Evolutionary conservation across 2,888 invertebrate genomes (phyloP).

Genomic region (Limnephilus auricula): DNA sequence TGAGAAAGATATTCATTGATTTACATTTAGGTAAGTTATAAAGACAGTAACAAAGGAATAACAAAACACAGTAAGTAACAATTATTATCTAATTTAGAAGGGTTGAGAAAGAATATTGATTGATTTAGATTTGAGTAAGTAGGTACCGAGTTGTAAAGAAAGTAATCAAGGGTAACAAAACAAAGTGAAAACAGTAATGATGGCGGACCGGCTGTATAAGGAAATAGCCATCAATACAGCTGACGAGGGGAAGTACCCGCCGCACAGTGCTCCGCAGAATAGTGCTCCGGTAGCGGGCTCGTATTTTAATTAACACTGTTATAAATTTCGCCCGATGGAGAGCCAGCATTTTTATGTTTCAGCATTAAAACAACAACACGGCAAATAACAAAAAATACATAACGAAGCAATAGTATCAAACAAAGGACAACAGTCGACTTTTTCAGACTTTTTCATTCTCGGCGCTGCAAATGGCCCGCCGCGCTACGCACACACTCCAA

Average conservation of each 20-base stretch:
- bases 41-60: no score
- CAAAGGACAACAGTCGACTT: conserved; percentile 56
- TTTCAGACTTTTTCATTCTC: conserved; percentile 25
- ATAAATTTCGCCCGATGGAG: conserved; percentile 64
- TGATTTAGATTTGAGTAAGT: no score
- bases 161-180: no score
- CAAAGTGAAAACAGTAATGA: not conserved
- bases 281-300: conserved; percentile 32
- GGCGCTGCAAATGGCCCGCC: conserved; percentile 43
- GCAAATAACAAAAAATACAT: conserved; percentile 48
- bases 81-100: no score
- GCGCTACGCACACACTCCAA: conserved; percentile 34
- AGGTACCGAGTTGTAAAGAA: no score
- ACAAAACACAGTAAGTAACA: no score
- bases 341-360: conserved; percentile 61
- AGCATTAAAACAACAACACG: conserved; percentile 58
- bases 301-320: conserved; percentile 64
- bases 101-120: no score
- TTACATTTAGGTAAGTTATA: no score
- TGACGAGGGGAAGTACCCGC: not conserved
- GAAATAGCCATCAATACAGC: conserved; percentile 2
- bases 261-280: not conserved
- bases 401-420: conserved; percentile 56
- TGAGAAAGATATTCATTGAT: no score
- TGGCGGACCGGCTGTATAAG: not conserved